Base-by-base conservation (phyloP, 53 echinoderm and acorn worm species). In the Echinometra lucunter region DNA sequence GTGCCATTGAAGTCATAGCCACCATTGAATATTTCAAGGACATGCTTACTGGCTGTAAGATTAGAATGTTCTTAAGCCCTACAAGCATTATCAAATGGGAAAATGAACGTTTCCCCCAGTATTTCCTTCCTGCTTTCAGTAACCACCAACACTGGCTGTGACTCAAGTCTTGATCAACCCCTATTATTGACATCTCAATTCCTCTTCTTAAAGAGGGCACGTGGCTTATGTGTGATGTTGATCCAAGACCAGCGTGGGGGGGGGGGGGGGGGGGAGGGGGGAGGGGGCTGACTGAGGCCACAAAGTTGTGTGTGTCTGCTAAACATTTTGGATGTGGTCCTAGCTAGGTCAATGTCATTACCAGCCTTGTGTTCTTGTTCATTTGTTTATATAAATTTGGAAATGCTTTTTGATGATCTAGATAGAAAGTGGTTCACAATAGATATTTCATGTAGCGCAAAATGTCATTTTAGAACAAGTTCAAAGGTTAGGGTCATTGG, bases 311-410 rank as follows among this genome's bases (percentile, higher is more conserved):
- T 40, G 23, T 78, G 38, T 42, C 78, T 78, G 78, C 40, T 40
- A 42, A 18, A 78, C 38, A 78, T 23, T 72, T 72, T 32, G 35
- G 72, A 72, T 72, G 21, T 42, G 78, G 19, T 18, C 42, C 42
- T 78, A 78, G 42, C 37, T 78, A 42, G 78, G 78, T 78, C 78
- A 78, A 78, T 78, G 78, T 42, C 78, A 78, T 78, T 78, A 23
- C 42, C 78, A 42, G 42, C 42, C 78, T 40, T 78, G 78, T 78
- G 78, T 78, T 78, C 38, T 78, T 78, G 78, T 78, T 78, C 40
- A 21, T 75, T 75, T 78, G 78, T 6, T 42, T 34, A 40, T 15
- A 78, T 42, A 6, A 7, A 78, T 23, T 15, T 63, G 19, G 42
- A 35, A 38, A 38, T 42, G 42, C 42, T 78, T 16, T 42, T 21